Evolutionary conservation across 2,113 vertebrate species (phyloP), one percentile per base, ranked within the genome.

Genomic region (Pipra filicauda): DNA sequence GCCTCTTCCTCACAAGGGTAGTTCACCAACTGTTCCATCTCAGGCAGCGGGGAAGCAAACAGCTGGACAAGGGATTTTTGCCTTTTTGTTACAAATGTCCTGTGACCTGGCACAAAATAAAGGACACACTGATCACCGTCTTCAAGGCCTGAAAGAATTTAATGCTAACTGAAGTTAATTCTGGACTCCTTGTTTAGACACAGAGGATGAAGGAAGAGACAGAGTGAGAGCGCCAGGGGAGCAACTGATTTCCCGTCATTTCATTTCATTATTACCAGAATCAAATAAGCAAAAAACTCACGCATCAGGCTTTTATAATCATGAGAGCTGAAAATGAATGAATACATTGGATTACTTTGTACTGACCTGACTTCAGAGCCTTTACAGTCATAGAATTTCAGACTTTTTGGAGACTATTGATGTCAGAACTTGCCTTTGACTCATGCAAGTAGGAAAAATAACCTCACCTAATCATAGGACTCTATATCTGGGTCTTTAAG

Each of bases 261-360:
- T 92, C 92, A 92, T 96, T 96, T 96, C 93, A 94, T 91, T 95
- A 93, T 91, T 88, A 91, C 95, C 86, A 96, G 91, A 91, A 96
- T 95, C 86, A 94, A 96, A 96, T 92, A 91, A 96, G 91, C 92
- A 95, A 91, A 94, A 95, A 95, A 30, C 79, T 95, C 95, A 96
- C n/a, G 44, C 95, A 96, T 84, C 91, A 94, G 85, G 73, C 92
- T 96, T 95, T 95, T 94, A 85, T 78, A 96, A 96, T 91, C 91
- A 92, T 73, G 83, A 93, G 76, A 86, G 57, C 88, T 84, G 80
- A 92, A 92, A 95, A 95, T 88, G 69, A 95, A 96, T 95, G 14
- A 88, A 95, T 89, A 84, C 83, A 90, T 84, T 57, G 90, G 51
- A 93, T 96, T 88, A 69, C 89, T 95, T 89, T 91, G 80, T 72